These are phyloP conservation scores for Ormyrus labotus DNA, from an alignment of 2,888 invertebrate species.

Conservation along the genomic window DNA sequence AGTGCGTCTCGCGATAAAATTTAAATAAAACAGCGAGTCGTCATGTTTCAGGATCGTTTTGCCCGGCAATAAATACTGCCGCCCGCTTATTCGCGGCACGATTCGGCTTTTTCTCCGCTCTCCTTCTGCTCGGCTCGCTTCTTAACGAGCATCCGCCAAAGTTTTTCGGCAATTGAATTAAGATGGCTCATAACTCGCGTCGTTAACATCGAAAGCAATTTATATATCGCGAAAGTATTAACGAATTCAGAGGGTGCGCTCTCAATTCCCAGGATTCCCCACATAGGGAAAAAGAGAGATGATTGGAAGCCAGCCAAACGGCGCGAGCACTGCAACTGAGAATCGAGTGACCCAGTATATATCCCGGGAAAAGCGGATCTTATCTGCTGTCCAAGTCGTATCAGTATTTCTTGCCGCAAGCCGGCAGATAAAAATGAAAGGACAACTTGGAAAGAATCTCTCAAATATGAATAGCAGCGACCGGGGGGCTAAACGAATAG, in stretches of 20 bases:
- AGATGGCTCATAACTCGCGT: background rate
- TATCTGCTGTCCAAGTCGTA: constrained; percentile 41
- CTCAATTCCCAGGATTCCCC: constrained; percentile 36
- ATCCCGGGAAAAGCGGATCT: constrained; percentile 38
- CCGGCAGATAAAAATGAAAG: constrained; percentile 46
- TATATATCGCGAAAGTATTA: constrained; percentile 44
- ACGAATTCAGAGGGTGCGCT: constrained; percentile 36
- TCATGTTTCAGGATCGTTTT: too few species aligned
- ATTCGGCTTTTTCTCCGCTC: too few species aligned
- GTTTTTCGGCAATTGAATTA: constrained; percentile 27
- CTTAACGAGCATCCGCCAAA: too few species aligned
- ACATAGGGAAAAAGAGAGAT: constrained; percentile 9
- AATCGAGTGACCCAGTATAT: constrained; percentile 50
- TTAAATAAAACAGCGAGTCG: too few species aligned
- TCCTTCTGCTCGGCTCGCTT: too few species aligned
- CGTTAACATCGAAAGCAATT: constrained; percentile 1
- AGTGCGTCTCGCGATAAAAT: too few species aligned
- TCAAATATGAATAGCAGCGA: constrained; percentile 5
- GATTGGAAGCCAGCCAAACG: constrained; percentile 52
- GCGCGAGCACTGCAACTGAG: constrained; percentile 29
- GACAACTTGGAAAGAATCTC: constrained; percentile 26
- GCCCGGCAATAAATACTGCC: too few species aligned
- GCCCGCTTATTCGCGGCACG: too few species aligned
- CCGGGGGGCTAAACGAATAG: background rate
- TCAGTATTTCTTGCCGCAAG: constrained; percentile 49